Evolutionary conservation across 2,113 vertebrate species (phyloP).

Genomic region (Laticauda laticaudata): DNA sequence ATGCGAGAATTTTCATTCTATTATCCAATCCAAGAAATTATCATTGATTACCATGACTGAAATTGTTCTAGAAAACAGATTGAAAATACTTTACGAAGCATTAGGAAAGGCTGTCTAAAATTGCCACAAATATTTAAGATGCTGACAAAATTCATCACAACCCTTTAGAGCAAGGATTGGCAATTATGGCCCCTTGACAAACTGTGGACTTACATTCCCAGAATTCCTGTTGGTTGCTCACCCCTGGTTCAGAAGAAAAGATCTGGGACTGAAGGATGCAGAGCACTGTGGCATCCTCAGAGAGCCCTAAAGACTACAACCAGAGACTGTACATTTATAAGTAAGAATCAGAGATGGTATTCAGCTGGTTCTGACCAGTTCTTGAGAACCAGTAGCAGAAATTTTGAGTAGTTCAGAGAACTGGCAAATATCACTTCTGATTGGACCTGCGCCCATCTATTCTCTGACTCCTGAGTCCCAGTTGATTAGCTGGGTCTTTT

Average conservation of each 20-base stretch:
- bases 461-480: too few species aligned
- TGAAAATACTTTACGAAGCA: slow-evolving; percentile 57
- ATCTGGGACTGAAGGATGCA: background rate
- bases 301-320: background rate
- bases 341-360: too few species aligned
- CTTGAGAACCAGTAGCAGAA: too few species aligned
- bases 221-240: background rate
- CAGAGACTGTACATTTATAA: background rate
- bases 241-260: background rate
- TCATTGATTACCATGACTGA: slow-evolving; percentile 37
- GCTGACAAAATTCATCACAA: slow-evolving; percentile 40
- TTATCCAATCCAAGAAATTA: slow-evolving; percentile 44
- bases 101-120: slow-evolving; percentile 40
- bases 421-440: too few species aligned
- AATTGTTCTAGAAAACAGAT: slow-evolving; percentile 18
- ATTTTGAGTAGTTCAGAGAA: too few species aligned
- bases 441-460: too few species aligned
- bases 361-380: too few species aligned
- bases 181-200: background rate
- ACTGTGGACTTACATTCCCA: background rate
- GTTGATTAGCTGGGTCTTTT: too few species aligned
- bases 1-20: slow-evolving; percentile 46
- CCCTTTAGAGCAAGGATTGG: slow-evolving; percentile 45
- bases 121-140: slow-evolving; percentile 51
- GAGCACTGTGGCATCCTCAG: background rate